Conservation (phyloP, 2,797 vertebrate genomes). For the Rhabdomys pumilio region DNA sequence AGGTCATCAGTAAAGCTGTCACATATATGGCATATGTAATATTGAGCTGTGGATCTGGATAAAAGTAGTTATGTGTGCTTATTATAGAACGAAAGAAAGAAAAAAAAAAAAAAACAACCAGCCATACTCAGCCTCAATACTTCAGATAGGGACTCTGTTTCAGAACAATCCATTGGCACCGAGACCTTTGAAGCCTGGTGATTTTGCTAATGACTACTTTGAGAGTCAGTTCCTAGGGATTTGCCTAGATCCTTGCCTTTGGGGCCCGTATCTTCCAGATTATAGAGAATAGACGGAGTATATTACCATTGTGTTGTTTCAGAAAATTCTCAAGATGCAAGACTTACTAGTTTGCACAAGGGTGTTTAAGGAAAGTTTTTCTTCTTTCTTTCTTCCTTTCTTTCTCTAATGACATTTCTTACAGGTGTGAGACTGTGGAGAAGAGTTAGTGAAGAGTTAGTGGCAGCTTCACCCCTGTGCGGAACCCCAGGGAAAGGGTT, state of each 20-base stretch:
- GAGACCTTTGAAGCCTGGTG: slow-evolving; percentile 38
- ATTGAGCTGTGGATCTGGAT: background rate
- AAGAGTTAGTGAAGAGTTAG: background rate
- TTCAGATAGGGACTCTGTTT: slow-evolving; percentile 51
- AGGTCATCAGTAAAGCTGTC: background rate
- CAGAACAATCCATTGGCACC: slow-evolving; percentile 42
- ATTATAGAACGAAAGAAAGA: background rate
- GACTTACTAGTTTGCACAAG: background rate
- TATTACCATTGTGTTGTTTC: background rate
- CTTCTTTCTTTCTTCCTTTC: background rate
- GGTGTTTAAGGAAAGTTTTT: background rate
- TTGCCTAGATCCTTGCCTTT: slow-evolving; percentile 50
- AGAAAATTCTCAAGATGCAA: background rate
- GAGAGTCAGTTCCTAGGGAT: slow-evolving; percentile 61
- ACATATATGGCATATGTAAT: background rate
- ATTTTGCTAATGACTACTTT: slow-evolving; percentile 62
- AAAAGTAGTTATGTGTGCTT: slow-evolving; percentile 6
- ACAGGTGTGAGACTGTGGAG: slow-evolving; percentile 1
- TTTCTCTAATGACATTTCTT: slow-evolving; percentile 20
- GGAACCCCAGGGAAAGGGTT: slow-evolving; percentile 83
- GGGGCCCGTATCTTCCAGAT: slow-evolving; percentile 40
- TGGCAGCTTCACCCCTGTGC: background rate
- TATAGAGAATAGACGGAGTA: slow-evolving; percentile 39
- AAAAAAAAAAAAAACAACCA: background rate
- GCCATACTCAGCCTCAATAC: background rate